Evolutionary conservation across 2,113 vertebrate genomes (phyloP).

Genomic region (Ploceus nigricollis): DNA sequence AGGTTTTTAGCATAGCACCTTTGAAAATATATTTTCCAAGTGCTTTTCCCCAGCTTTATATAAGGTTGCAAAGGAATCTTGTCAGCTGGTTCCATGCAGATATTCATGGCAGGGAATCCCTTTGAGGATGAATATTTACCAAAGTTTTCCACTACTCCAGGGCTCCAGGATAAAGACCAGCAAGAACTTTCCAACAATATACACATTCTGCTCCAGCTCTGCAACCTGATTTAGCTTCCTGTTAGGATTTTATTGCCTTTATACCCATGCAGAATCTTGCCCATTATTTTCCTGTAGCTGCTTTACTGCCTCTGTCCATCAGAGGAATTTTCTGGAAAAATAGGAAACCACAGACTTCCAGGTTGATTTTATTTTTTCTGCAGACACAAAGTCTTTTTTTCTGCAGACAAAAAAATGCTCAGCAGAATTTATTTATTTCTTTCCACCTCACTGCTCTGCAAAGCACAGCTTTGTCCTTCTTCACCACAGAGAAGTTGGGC

Average conservation of each 20-base stretch:
- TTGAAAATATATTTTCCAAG: background rate
- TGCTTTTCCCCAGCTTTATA: rapidly evolving
- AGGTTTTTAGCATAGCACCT: background rate
- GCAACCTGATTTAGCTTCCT: background rate
- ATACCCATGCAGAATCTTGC: background rate
- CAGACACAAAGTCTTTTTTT: background rate
- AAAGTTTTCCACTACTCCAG: background rate
- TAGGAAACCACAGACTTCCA: background rate
- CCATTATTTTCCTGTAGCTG: background rate
- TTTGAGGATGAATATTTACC: background rate
- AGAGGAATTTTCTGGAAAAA: background rate
- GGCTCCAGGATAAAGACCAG: background rate
- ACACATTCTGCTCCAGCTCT: background rate
- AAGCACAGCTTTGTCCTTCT: background rate
- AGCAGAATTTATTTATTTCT: background rate
- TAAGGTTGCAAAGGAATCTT: background rate
- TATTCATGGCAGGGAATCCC: background rate
- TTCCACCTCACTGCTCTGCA: background rate
- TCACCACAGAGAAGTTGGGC: background rate
- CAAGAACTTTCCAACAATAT: background rate
- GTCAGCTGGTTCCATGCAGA: background rate
- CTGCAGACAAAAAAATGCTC: background rate
- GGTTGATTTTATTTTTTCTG: background rate
- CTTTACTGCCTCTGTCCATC: background rate
- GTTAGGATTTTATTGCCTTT: background rate